Percentiles rank a stretch among this genome's conserved stretches.
Conservation (phyloP, 2,113 vertebrate species). For the Gasterosteus nipponicus region DNA sequence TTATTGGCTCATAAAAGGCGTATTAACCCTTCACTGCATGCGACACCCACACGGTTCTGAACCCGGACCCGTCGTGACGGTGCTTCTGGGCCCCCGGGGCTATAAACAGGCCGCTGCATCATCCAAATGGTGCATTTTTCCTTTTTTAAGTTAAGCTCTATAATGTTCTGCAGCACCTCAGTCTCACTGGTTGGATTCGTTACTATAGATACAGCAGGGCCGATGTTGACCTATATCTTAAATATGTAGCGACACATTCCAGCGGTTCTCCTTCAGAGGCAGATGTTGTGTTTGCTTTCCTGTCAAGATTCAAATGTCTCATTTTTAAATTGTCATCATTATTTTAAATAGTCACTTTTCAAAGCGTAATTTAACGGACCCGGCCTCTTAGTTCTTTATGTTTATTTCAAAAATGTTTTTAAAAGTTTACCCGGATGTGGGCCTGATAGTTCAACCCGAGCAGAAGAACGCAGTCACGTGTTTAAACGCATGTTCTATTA, state of each 20-base stretch:
- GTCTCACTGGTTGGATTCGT: neutral
- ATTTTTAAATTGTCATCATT: conserved; percentile 6
- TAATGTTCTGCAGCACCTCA: neutral
- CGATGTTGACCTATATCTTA: neutral
- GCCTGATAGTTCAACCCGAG: neutral
- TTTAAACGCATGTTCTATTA: conserved; percentile 4
- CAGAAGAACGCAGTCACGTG: neutral
- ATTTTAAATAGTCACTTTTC: neutral
- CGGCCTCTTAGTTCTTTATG: neutral
- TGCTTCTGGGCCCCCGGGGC: conserved; percentile 1
- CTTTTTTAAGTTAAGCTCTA: neutral
- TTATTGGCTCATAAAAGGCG: neutral
- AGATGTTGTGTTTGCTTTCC: neutral
- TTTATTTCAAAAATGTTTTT: neutral
- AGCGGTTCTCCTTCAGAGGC: neutral
- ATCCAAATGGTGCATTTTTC: conserved; percentile 1
- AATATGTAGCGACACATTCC: conserved; percentile 5
- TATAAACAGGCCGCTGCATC: neutral
- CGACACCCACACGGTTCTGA: neutral
- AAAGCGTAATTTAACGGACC: neutral
- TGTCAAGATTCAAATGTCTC: neutral
- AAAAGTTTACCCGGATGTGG: conserved; percentile 7
- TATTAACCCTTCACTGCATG: neutral
- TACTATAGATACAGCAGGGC: neutral
- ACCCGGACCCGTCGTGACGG: conserved; percentile 1